These are phyloP conservation scores for Tragulus kanchil DNA, from an alignment of 2,113 vertebrate genomes.

Conservation along the genomic window DNA sequence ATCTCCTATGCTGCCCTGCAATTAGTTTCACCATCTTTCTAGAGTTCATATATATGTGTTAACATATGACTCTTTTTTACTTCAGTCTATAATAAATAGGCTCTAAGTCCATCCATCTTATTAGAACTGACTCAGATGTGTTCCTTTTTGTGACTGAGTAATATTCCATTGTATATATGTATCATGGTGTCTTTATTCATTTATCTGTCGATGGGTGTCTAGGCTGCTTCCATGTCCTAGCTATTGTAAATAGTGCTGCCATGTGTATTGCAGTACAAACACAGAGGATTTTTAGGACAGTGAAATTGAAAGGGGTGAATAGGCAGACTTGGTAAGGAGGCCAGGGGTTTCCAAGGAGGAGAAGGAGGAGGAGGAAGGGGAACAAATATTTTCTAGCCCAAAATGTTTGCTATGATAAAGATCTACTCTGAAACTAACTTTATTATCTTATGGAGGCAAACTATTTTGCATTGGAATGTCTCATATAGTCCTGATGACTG, in stretches of 20 bases:
- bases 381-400: no score
- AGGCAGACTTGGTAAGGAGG: no score
- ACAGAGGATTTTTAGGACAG: background rate
- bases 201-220: background rate
- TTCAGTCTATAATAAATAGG: background rate
- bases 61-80: background rate
- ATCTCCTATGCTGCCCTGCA: background rate
- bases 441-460: no score
- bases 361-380: no score
- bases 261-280: background rate
- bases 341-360: no score
- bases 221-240: background rate
- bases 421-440: no score
- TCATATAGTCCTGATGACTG: no score
- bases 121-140: background rate
- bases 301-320: no score
- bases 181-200: background rate
- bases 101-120: background rate
- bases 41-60: background rate
- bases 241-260: background rate
- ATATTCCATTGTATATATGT: background rate
- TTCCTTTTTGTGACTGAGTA: background rate
- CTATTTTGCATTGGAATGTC: no score
- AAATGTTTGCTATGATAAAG: no score
- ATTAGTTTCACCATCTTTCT: background rate